A percentile compares a stretch with the other conserved stretches of the same genome.
These are phyloP conservation scores for Serrognathus titanus DNA, from an alignment of 2,888 invertebrate species.

Conservation along the genomic window DNA sequence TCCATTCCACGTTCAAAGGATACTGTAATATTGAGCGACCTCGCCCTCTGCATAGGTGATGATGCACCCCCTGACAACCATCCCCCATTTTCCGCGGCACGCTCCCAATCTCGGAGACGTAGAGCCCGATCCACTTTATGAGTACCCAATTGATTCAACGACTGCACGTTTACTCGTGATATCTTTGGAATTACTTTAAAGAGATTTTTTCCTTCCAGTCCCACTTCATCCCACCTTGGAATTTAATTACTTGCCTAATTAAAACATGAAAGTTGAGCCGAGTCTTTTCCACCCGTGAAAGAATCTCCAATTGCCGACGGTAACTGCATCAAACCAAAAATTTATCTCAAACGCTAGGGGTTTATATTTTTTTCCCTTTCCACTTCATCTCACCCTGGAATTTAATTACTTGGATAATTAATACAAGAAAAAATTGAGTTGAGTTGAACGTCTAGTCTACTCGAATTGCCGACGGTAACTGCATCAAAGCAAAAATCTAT, in stretches of 20 bases:
- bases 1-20: background rate
- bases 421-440: too few relatives aligned
- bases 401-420: too few relatives aligned
- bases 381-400: too few relatives aligned
- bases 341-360: conserved; percentile 1
- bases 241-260: too few relatives aligned
- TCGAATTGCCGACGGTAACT: background rate
- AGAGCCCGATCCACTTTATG: conserved; percentile 5
- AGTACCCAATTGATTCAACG: conserved; percentile 2
- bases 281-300: too few relatives aligned
- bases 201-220: too few relatives aligned
- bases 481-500: conserved; percentile 5
- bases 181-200: too few relatives aligned
- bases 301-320: too few relatives aligned
- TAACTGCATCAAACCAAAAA: conserved; percentile 6
- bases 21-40: conserved; percentile 27
- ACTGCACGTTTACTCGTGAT: background rate
- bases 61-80: conserved; percentile 16
- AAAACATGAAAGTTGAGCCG: too few relatives aligned
- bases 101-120: background rate
- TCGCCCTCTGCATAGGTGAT: conserved; percentile 28
- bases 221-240: too few relatives aligned
- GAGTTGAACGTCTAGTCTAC: too few relatives aligned
- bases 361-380: conserved; percentile 12
- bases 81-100: conserved; percentile 20